Evolutionary conservation across 2,113 vertebrate species (phyloP).

Genomic region (Protobothrops flavoviridis): DNA sequence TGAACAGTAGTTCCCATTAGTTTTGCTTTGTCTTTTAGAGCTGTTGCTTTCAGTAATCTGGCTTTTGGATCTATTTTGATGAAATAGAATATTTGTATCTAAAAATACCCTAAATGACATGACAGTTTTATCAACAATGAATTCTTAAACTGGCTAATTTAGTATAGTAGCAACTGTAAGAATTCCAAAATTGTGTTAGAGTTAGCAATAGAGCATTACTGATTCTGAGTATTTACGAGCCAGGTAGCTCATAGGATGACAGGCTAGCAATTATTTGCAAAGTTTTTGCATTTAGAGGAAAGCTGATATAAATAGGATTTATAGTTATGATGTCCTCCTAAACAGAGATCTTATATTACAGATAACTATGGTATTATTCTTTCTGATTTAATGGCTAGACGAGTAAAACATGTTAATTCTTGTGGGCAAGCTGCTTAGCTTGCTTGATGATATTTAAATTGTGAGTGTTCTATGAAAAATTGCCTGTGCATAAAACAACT

Average conservation of each 20-base stretch:
- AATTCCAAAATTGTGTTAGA: not conserved
- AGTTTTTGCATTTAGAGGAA: not conserved
- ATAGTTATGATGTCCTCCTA: not conserved
- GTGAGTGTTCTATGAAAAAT: not conserved
- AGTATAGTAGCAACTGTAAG: not conserved
- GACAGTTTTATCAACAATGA: not conserved
- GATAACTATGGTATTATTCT: not conserved
- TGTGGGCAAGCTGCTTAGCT: not conserved
- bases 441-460: not conserved
- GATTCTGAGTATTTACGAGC: not conserved
- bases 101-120: not conserved
- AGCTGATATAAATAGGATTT: not conserved
- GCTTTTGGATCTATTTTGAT: not conserved
- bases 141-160: not conserved
- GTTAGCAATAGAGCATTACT: not conserved
- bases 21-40: not conserved
- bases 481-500: not conserved
- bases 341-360: not conserved
- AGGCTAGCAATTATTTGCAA: not conserved
- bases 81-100: not conserved
- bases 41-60: not conserved
- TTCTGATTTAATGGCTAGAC: not conserved
- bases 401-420: not conserved
- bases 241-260: not conserved
- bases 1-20: not conserved